Evolutionary conservation across 2,888 invertebrate genomes (phyloP).

Genomic region (Melipona bicolor): DNA sequence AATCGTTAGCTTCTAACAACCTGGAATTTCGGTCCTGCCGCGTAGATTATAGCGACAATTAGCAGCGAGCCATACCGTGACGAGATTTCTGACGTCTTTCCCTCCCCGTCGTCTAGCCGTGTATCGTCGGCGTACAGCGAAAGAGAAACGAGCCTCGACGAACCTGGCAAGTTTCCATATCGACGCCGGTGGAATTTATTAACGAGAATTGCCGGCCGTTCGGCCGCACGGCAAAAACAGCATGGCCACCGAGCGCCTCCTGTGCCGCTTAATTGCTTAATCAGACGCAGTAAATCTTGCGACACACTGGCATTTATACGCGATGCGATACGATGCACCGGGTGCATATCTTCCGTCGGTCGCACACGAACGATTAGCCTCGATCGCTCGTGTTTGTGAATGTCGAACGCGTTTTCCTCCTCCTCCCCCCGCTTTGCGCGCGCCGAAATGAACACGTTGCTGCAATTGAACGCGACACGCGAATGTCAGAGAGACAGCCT

Average conservation of each 20-base stretch:
- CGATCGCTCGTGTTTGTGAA: not conserved
- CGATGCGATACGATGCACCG: slow-evolving; percentile 44
- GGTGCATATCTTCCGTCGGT: not conserved
- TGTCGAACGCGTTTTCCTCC: too few species aligned
- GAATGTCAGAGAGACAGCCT: not conserved
- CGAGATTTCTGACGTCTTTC: slow-evolving; percentile 71
- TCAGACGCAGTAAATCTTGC: slow-evolving; percentile 82
- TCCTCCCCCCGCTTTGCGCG: not conserved
- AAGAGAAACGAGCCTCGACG: slow-evolving; percentile 23
- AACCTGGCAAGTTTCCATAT: slow-evolving; percentile 56
- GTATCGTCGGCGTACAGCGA: slow-evolving; percentile 26
- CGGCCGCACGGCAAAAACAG: slow-evolving; percentile 68
- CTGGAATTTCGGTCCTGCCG: slow-evolving; percentile 74
- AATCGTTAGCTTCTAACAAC: slow-evolving; percentile 77
- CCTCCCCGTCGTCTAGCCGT: not conserved
- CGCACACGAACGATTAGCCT: slow-evolving; percentile 4
- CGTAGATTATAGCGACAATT: slow-evolving; percentile 72
- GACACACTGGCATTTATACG: slow-evolving; percentile 78
- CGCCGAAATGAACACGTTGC: slow-evolving; percentile 23
- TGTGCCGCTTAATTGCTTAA: slow-evolving; percentile 81
- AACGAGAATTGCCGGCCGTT: slow-evolving; percentile 68
- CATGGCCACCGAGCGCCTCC: slow-evolving; percentile 62
- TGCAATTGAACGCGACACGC: not conserved
- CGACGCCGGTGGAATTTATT: slow-evolving; percentile 67
- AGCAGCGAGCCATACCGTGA: slow-evolving; percentile 68